Conservation (phyloP, 1,140 invertebrate genomes). For the Eupeodes corollae region DNA sequence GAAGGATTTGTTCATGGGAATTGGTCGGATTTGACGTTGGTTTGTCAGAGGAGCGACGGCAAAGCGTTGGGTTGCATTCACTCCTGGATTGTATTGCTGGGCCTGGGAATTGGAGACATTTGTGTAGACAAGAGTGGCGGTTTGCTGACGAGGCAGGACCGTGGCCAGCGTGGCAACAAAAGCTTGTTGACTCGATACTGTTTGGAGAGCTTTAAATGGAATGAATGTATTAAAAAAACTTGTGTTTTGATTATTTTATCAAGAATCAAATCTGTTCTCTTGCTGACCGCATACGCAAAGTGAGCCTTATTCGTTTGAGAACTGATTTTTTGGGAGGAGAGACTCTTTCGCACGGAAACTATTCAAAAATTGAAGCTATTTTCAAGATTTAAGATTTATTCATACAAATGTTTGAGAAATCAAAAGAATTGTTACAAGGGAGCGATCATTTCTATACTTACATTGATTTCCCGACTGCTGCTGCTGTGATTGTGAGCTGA, state of each 20-base stretch:
- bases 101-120: slow-evolving; percentile 10
- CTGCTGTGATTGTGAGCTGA: slow-evolving; percentile 9
- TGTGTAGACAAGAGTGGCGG: slow-evolving; percentile 33
- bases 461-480: slow-evolving; percentile 12
- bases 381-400: too few relatives aligned
- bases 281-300: too few relatives aligned
- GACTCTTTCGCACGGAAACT: too few relatives aligned
- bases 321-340: too few relatives aligned
- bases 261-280: too few relatives aligned
- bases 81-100: slow-evolving; percentile 25
- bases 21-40: slow-evolving; percentile 23
- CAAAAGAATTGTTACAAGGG: too few relatives aligned
- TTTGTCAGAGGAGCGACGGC: slow-evolving; percentile 30
- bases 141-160: slow-evolving; percentile 31
- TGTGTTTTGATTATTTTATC: too few relatives aligned
- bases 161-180: slow-evolving; percentile 32
- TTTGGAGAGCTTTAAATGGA: slow-evolving; percentile 2
- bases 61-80: slow-evolving; percentile 15
- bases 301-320: too few relatives aligned
- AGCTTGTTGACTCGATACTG: slow-evolving; percentile 11
- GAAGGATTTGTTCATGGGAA: slow-evolving; percentile 27
- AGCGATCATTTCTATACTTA: slow-evolving; percentile 6
- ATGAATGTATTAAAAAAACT: too few relatives aligned
- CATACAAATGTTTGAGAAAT: too few relatives aligned
- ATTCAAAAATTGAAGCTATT: too few relatives aligned